A percentile compares a stretch with the other conserved stretches of the same genome.
Conservation (phyloP, 2,888 invertebrate species). For the Nowickia ferox region DNA sequence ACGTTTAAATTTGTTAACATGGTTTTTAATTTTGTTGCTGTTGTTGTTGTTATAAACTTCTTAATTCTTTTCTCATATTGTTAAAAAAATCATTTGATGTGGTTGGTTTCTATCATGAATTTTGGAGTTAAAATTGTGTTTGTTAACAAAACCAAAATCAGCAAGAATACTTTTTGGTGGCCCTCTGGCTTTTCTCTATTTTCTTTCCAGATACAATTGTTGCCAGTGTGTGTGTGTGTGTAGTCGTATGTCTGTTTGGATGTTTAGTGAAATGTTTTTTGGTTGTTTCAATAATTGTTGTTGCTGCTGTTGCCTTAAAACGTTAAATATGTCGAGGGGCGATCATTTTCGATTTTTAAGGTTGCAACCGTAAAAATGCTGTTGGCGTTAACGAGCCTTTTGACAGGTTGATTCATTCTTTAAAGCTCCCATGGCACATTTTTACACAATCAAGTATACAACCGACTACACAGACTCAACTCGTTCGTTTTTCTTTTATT, state of each 20-base stretch:
- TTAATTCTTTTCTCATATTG: constrained; percentile 51
- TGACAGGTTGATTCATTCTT: constrained; percentile 82
- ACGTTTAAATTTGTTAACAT: constrained; percentile 72
- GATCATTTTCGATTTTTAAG: constrained; percentile 75
- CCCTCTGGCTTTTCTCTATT: constrained; percentile 66
- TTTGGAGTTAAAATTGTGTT: constrained; percentile 48
- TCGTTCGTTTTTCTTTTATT: neutral
- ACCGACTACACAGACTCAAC: constrained; percentile 17
- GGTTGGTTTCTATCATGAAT: constrained; percentile 61
- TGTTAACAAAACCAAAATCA: constrained; percentile 38
- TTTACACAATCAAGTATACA: constrained; percentile 57
- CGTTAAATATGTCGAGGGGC: constrained; percentile 74
- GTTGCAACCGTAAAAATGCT: constrained; percentile 80
- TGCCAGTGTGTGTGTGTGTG: constrained; percentile 11
- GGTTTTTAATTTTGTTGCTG: constrained; percentile 64
- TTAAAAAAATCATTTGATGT: constrained; percentile 36
- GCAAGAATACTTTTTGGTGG: constrained; percentile 57
- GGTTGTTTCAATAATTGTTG: constrained; percentile 36
- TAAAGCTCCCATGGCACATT: constrained; percentile 74
- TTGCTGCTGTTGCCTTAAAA: constrained; percentile 51
- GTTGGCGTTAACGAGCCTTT: constrained; percentile 82
- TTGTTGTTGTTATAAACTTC: constrained; percentile 41
- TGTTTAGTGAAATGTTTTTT: constrained; percentile 32
- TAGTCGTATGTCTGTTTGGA: constrained; percentile 18
- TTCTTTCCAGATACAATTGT: constrained; percentile 42